phyloP scores from a whole-genome alignment of 1,140 invertebrate genomes.

The Hesperophylax magnus region DNA sequence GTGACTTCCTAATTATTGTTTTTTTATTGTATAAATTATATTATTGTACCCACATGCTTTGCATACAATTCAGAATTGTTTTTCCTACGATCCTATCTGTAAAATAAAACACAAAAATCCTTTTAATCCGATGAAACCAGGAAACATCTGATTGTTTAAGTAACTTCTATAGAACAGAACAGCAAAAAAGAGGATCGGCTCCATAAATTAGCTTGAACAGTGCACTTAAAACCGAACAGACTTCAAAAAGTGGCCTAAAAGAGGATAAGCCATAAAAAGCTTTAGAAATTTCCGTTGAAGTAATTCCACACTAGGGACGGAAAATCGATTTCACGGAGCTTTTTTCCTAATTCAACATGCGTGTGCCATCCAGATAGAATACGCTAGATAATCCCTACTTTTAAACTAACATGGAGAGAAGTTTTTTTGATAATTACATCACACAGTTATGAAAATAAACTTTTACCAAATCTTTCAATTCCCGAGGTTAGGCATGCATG shows the following conservation, averaged over 20 bases:
- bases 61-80: no score
- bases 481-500: no score
- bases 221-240: neutral
- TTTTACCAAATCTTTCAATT: no score
- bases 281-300: slow-evolving; percentile 20
- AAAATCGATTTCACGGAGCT: slow-evolving; percentile 27
- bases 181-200: neutral
- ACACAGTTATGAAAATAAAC: no score
- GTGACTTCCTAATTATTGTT: no score
- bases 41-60: no score
- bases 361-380: neutral
- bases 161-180: neutral
- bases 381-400: no score
- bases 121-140: neutral
- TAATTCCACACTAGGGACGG: slow-evolving; percentile 29
- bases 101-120: no score
- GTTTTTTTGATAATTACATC: no score
- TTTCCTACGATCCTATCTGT: no score
- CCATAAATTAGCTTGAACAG: slow-evolving; percentile 30
- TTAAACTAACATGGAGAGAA: no score
- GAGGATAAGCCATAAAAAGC: slow-evolving; percentile 35
- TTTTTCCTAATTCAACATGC: slow-evolving; percentile 22
- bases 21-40: no score
- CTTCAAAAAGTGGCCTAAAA: slow-evolving; percentile 1
- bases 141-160: neutral